Evolutionary conservation across 2,797 vertebrate species (phyloP).

Genomic region (Rhabdomys pumilio): DNA sequence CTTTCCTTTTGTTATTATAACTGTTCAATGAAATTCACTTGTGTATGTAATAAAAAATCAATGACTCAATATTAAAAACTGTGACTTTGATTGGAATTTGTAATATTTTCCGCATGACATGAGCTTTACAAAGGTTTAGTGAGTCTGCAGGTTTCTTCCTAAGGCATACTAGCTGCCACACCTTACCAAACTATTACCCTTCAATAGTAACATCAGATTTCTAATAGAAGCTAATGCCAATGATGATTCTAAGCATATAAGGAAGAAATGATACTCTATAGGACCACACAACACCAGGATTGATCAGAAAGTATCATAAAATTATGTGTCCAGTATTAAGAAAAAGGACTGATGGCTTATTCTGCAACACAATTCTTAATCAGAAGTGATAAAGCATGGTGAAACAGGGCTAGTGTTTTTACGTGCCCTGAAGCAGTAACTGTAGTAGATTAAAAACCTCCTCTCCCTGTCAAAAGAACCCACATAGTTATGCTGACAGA

Average conservation of each 20-base stretch:
- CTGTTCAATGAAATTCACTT: background rate
- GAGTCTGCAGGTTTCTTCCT: background rate
- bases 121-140: background rate
- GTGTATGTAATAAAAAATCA: background rate
- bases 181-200: background rate
- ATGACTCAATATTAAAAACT: background rate
- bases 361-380: constrained; percentile 3
- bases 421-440: background rate
- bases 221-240: background rate
- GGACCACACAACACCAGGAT: background rate
- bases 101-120: constrained; percentile 41
- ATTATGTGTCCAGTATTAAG: background rate
- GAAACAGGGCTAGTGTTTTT: background rate
- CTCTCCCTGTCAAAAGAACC: background rate
- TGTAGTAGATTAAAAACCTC: constrained; percentile 48
- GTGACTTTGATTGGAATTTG: constrained; percentile 59
- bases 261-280: background rate
- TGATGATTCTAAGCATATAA: background rate
- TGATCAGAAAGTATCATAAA: background rate
- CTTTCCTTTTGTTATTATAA: background rate
- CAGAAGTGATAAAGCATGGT: background rate
- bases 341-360: background rate
- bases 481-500: background rate
- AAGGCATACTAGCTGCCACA: background rate
- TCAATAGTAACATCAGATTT: background rate